A percentile compares a stretch with the other conserved stretches of the same genome.
phyloP scores from a whole-genome alignment of 2,888 invertebrate genomes.

The Hypsopygia costalis region DNA sequence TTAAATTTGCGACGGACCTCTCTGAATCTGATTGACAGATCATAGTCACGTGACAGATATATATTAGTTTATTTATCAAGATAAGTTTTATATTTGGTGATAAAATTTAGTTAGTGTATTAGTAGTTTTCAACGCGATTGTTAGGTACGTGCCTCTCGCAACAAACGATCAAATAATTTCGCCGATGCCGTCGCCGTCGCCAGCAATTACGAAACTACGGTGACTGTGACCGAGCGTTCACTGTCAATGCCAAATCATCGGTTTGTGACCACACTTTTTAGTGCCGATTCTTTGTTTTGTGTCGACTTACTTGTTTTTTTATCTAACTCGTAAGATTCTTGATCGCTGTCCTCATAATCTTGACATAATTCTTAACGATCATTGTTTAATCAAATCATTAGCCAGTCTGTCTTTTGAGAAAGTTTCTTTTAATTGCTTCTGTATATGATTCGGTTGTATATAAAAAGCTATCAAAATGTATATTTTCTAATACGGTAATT shows the following conservation, averaged over 20 bases:
- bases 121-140: too few species aligned
- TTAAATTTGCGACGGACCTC: too few species aligned
- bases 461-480: too few species aligned
- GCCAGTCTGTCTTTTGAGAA: not conserved
- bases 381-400: too few species aligned
- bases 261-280: not conserved
- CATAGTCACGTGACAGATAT: too few species aligned
- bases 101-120: too few species aligned
- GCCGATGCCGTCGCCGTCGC: slow-evolving; percentile 27
- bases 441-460: too few species aligned
- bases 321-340: not conserved
- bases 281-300: not conserved
- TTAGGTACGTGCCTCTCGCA: not conserved
- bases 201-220: slow-evolving; percentile 55
- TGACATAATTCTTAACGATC: not conserved
- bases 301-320: not conserved
- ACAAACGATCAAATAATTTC: slow-evolving; percentile 4
- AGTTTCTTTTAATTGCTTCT: too few species aligned
- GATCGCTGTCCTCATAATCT: slow-evolving; percentile 3
- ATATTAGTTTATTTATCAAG: too few species aligned
- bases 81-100: too few species aligned
- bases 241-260: slow-evolving; percentile 24
- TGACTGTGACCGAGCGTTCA: slow-evolving; percentile 23
- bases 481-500: too few species aligned
- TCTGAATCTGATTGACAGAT: too few species aligned